phyloP scores from a whole-genome alignment of 2,113 vertebrate species.

The Calyptommatus sinebrachiatus region DNA sequence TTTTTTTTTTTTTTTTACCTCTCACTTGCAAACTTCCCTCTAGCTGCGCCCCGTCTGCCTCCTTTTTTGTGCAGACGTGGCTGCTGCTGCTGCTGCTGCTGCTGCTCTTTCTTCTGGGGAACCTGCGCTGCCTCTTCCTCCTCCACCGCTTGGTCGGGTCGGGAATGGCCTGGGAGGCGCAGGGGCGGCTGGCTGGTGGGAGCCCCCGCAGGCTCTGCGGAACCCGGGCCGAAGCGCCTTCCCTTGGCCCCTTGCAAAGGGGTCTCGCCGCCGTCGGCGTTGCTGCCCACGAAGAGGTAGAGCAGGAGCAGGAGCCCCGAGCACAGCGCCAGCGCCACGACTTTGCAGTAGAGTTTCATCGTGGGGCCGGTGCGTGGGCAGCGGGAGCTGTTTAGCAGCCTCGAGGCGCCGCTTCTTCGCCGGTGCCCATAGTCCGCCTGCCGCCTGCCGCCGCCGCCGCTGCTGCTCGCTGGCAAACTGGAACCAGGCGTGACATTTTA shows the following conservation, averaged over 20 bases:
- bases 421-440: not conserved
- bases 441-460: not conserved
- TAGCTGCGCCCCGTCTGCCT: conserved; percentile 20
- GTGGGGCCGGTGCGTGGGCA: conserved; percentile 15
- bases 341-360: conserved; percentile 68
- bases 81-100: no score
- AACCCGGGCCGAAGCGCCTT: not conserved
- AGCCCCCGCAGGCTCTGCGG: conserved; percentile 7
- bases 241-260: not conserved
- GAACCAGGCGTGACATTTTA: conserved; percentile 10
- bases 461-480: not conserved
- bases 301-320: conserved; percentile 62
- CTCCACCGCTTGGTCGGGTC: not conserved
- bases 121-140: not conserved
- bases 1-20: conserved; percentile 3
- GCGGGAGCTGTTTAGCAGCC: not conserved
- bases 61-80: conserved; percentile 38
- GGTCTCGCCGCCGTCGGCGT: conserved; percentile 14
- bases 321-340: conserved; percentile 55
- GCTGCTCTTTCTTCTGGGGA: not conserved
- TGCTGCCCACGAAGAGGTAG: conserved; percentile 51
- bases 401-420: conserved; percentile 20
- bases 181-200: not conserved
- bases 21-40: conserved; percentile 49
- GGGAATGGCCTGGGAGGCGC: not conserved